A percentile compares a stretch with the other conserved stretches of the same genome.
These are phyloP conservation scores for Anas platyrhynchos DNA, from an alignment of 2,113 vertebrate genomes.

Conservation along the genomic window DNA sequence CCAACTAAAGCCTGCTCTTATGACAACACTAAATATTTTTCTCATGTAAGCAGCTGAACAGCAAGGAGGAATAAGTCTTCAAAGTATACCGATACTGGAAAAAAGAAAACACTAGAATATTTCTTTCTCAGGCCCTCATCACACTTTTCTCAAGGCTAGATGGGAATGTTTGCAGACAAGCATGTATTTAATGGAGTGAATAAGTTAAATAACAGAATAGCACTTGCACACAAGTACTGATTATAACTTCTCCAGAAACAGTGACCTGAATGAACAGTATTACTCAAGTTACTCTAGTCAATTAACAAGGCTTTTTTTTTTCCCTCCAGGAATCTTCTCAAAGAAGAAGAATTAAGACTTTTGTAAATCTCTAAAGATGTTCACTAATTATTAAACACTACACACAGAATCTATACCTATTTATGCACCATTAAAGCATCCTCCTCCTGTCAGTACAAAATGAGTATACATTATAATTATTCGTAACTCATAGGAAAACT, in stretches of 20 bases:
- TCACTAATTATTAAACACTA: not conserved
- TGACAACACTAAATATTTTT: not conserved
- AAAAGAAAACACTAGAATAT: not conserved
- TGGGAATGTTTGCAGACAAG: not conserved
- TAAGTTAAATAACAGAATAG: slow-evolving; percentile 29
- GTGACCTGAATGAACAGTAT: slow-evolving; percentile 27
- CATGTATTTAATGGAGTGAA: not conserved
- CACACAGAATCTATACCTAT: not conserved
- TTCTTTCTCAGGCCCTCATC: not conserved
- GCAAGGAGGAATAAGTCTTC: not conserved
- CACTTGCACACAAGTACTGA: slow-evolving; percentile 47
- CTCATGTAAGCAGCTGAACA: not conserved
- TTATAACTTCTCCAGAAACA: slow-evolving; percentile 56
- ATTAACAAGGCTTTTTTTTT: slow-evolving; percentile 20
- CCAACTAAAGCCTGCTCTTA: not conserved
- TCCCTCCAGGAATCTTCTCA: not conserved
- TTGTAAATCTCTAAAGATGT: slow-evolving; percentile 1
- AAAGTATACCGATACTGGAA: not conserved
- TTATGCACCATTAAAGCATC: not conserved
- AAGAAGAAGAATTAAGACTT: slow-evolving; percentile 6
- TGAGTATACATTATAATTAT: not conserved
- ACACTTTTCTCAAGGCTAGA: not conserved
- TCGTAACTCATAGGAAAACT: slow-evolving; percentile 49
- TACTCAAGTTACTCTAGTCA: slow-evolving; percentile 39
- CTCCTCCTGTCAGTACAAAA: not conserved